Conservation (phyloP, 2,888 invertebrate genomes). For the Crossocerus cetratus region DNA sequence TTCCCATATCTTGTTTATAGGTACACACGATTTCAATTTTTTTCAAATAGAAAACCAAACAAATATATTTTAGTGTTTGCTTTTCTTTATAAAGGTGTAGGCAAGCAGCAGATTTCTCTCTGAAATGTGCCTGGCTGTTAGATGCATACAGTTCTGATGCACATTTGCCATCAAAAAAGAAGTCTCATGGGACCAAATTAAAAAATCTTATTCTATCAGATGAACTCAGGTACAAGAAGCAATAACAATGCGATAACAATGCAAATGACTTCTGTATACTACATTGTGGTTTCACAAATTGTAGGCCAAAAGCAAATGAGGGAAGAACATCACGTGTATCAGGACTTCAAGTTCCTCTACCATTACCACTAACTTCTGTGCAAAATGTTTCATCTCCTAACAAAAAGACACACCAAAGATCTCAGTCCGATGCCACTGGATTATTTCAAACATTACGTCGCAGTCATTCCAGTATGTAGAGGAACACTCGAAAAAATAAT, state of each 20-base stretch:
- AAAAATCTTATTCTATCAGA: conserved; percentile 86
- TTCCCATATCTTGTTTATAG: conserved; percentile 79
- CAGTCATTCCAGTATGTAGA: conserved; percentile 73
- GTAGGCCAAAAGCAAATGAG: conserved; percentile 74
- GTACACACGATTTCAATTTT: conserved; percentile 75
- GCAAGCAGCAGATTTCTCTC: conserved; percentile 95
- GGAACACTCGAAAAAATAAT: neutral
- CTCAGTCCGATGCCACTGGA: conserved; percentile 90
- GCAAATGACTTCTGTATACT: neutral
- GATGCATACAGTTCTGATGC: conserved; percentile 94
- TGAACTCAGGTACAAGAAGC: conserved; percentile 77
- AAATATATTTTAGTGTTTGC: neutral
- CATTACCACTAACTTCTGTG: conserved; percentile 72
- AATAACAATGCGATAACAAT: neutral
- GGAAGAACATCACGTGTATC: conserved; percentile 68
- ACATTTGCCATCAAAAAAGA: conserved; percentile 83
- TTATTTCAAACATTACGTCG: conserved; percentile 78
- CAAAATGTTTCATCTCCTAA: conserved; percentile 75
- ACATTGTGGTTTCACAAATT: conserved; percentile 25
- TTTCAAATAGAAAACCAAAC: neutral
- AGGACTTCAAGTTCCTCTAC: conserved; percentile 72
- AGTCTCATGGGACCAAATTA: conserved; percentile 86
- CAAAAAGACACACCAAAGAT: conserved; percentile 90
- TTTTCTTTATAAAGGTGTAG: conserved; percentile 84
- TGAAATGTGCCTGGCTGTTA: conserved; percentile 97